A percentile compares a stretch with the other conserved stretches of the same genome.
Evolutionary conservation across 2,888 invertebrate genomes (phyloP).

Genomic region (Patella pellucida): DNA sequence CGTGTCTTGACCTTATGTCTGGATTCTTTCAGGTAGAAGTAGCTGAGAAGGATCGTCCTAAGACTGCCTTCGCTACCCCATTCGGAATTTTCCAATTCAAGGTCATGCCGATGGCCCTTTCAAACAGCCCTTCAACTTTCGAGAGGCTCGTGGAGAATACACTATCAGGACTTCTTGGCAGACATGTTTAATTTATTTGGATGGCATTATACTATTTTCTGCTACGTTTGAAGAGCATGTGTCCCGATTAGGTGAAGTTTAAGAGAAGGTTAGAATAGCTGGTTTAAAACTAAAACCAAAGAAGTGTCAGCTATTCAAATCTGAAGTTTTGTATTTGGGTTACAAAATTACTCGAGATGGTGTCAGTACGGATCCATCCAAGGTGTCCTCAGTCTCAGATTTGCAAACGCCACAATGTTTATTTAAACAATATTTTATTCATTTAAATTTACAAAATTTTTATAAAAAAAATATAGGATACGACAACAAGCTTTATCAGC

Average conservation of each 20-base stretch:
- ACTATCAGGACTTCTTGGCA: conserved; percentile 21
- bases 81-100: conserved; percentile 16
- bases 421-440: no score
- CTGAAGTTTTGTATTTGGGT: not conserved
- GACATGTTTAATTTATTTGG: conserved; percentile 20
- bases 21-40: conserved; percentile 25
- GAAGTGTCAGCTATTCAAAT: conserved; percentile 30
- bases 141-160: conserved; percentile 25
- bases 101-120: conserved; percentile 7
- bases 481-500: no score
- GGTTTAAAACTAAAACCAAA: conserved; percentile 32
- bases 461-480: no score
- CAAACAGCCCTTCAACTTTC: conserved; percentile 18
- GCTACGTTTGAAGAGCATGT: conserved; percentile 33
- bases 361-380: not conserved
- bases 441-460: no score
- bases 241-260: conserved; percentile 34
- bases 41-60: conserved; percentile 17
- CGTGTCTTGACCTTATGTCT: conserved; percentile 19
- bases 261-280: conserved; percentile 25
- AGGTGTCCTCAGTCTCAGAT: not conserved
- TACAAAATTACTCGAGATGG: not conserved
- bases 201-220: conserved; percentile 24
- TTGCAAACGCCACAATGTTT: no score
- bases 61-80: conserved; percentile 18